Evolutionary conservation across 64 coral and sea anemone species (phyloP).

Genomic region (Cladopsammia gracilis): DNA sequence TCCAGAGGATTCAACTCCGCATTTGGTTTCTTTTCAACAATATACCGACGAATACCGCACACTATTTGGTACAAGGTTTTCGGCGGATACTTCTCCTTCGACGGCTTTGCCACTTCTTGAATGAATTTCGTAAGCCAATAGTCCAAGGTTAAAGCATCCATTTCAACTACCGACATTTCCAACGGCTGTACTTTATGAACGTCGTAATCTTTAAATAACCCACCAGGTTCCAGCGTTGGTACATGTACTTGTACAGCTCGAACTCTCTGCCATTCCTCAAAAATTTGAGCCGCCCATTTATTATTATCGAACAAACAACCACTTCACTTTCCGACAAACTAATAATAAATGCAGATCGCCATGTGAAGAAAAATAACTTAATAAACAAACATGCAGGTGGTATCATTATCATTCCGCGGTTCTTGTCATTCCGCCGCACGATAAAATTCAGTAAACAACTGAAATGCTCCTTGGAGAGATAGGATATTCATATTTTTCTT

Average conservation of each 20-base stretch:
- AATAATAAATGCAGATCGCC: too few species aligned
- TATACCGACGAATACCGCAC: background rate
- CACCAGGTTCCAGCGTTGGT: too few species aligned
- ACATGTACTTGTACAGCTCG: background rate
- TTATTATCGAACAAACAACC: background rate
- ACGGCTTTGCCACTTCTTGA: slow-evolving; percentile 19
- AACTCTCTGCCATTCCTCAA: background rate
- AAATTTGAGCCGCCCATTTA: background rate
- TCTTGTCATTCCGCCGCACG: too few species aligned
- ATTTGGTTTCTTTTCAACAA: background rate
- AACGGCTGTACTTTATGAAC: background rate
- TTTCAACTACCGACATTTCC: background rate
- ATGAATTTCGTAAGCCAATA: slow-evolving; percentile 25
- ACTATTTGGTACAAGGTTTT: slow-evolving; percentile 14
- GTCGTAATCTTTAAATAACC: too few species aligned
- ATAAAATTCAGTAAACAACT: too few species aligned
- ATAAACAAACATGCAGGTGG: too few species aligned
- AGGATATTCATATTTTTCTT: too few species aligned
- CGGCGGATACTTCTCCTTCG: slow-evolving; percentile 2
- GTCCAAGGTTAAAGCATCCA: background rate
- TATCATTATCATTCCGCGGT: too few species aligned
- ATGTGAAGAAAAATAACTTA: too few species aligned
- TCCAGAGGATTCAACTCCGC: background rate
- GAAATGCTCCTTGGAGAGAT: too few species aligned
- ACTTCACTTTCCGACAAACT: too few species aligned